Conservation (phyloP, 1,140 invertebrate genomes). For the Drosophila azteca region DNA sequence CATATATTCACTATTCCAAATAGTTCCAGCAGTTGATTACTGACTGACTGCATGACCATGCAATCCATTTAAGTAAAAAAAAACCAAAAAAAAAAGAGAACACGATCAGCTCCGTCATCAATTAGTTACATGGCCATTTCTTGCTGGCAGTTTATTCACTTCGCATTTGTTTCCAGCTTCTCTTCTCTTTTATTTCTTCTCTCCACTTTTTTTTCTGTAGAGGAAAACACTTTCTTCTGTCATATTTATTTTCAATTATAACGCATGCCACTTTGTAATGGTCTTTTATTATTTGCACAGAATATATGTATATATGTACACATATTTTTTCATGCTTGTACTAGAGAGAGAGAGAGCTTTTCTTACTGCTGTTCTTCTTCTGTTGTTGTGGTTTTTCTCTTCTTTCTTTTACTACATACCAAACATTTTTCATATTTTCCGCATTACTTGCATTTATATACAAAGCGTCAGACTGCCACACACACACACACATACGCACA, state of each 20-base stretch:
- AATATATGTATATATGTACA: slow-evolving; percentile 8
- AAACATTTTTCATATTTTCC: slow-evolving; percentile 82
- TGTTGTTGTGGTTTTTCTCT: slow-evolving; percentile 24
- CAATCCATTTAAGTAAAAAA: not conserved
- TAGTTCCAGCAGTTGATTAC: slow-evolving; percentile 13
- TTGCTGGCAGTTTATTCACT: not conserved
- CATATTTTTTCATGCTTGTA: slow-evolving; percentile 18
- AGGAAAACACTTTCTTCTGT: slow-evolving; percentile 41
- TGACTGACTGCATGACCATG: slow-evolving; percentile 20
- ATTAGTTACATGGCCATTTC: slow-evolving; percentile 40
- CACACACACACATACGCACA: slow-evolving; percentile 38
- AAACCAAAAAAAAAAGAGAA: not conserved
- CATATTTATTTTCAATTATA: slow-evolving; percentile 80
- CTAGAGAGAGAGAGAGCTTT: slow-evolving; percentile 40
- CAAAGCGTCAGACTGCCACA: slow-evolving; percentile 61
- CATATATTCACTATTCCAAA: too few species aligned
- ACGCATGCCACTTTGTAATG: slow-evolving; percentile 69
- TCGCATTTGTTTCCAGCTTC: slow-evolving; percentile 14
- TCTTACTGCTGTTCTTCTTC: slow-evolving; percentile 31
- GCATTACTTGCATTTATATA: slow-evolving; percentile 82
- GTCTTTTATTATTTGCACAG: slow-evolving; percentile 64
- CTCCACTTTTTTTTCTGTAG: not conserved
- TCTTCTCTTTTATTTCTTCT: not conserved
- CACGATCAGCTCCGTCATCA: slow-evolving; percentile 41
- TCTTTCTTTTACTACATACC: slow-evolving; percentile 72